A percentile compares a stretch with the other conserved stretches of the same genome.
Evolutionary conservation across 2,888 invertebrate species (phyloP).

Genomic region (Ophonus ardosiacus): DNA sequence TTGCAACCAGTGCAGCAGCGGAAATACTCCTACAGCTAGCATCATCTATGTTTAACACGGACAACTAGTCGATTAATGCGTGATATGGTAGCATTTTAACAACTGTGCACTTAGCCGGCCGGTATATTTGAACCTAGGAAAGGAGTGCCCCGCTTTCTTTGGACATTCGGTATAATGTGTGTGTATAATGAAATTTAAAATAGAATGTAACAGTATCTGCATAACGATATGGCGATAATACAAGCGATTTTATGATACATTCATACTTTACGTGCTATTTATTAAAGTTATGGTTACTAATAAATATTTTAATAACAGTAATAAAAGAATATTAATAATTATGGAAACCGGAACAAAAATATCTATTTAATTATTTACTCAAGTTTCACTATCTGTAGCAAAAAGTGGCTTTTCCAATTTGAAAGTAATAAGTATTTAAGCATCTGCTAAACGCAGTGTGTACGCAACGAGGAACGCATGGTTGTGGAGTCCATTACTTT

Average conservation of each 20-base stretch:
- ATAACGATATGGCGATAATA: too few species aligned
- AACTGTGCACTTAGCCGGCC: too few species aligned
- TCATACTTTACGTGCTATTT: not conserved
- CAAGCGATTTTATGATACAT: constrained; percentile 1
- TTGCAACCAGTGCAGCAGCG: too few species aligned
- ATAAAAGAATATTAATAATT: not conserved
- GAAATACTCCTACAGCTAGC: too few species aligned
- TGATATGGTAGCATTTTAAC: too few species aligned
- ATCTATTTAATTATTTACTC: constrained; percentile 17
- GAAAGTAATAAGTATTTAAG: constrained; percentile 52
- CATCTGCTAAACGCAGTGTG: constrained; percentile 51
- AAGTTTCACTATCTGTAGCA: not conserved
- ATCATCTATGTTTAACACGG: too few species aligned
- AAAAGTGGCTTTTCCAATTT: constrained; percentile 20
- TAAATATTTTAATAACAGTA: not conserved
- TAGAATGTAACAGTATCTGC: too few species aligned
- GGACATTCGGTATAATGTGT: too few species aligned
- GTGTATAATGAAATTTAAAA: too few species aligned
- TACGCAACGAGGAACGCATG: not conserved
- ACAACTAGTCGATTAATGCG: too few species aligned
- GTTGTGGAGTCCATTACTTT: constrained; percentile 59
- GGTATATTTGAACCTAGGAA: too few species aligned
- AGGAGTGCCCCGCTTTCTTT: too few species aligned
- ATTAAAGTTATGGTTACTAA: not conserved
- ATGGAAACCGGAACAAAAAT: not conserved